Evolutionary conservation across 2,888 invertebrate genomes (phyloP).

Genomic region (Leptura quadrifasciata): DNA sequence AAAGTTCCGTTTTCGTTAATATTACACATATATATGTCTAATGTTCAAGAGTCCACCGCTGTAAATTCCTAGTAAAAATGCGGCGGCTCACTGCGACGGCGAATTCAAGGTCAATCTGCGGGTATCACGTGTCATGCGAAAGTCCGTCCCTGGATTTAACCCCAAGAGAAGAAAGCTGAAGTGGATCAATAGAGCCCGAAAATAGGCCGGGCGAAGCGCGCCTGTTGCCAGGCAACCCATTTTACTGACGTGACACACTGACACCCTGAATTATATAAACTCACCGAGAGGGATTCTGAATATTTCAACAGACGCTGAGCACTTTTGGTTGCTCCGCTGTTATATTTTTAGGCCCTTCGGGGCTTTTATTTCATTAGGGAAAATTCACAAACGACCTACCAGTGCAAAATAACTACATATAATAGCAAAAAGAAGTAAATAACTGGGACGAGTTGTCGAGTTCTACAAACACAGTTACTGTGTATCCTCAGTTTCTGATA

Average conservation of each 20-base stretch:
- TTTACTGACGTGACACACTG: conserved; percentile 73
- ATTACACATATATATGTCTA: neutral
- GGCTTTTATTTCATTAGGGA: conserved; percentile 8
- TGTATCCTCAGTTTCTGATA: neutral
- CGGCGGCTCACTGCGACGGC: conserved; percentile 8
- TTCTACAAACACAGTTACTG: neutral
- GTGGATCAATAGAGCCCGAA: conserved; percentile 73
- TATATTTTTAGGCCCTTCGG: neutral
- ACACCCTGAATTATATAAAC: conserved; percentile 69
- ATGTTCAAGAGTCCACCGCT: neutral
- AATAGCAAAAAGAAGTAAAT: neutral
- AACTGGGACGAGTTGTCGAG: neutral
- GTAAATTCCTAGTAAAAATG: conserved; percentile 10
- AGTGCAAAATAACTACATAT: neutral
- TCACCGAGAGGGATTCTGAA: conserved; percentile 25
- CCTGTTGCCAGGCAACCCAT: conserved; percentile 72
- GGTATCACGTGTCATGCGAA: conserved; percentile 22
- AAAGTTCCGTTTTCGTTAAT: too few species aligned
- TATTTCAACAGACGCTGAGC: conserved; percentile 30
- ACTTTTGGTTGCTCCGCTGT: neutral
- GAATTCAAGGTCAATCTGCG: conserved; percentile 36
- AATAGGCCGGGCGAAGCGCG: conserved; percentile 73
- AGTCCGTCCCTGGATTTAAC: conserved; percentile 51
- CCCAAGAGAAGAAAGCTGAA: conserved; percentile 63
- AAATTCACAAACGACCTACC: neutral